These are phyloP conservation scores for Sicus ferrugineus DNA, from an alignment of 2,888 invertebrate genomes.

Conservation along the genomic window DNA sequence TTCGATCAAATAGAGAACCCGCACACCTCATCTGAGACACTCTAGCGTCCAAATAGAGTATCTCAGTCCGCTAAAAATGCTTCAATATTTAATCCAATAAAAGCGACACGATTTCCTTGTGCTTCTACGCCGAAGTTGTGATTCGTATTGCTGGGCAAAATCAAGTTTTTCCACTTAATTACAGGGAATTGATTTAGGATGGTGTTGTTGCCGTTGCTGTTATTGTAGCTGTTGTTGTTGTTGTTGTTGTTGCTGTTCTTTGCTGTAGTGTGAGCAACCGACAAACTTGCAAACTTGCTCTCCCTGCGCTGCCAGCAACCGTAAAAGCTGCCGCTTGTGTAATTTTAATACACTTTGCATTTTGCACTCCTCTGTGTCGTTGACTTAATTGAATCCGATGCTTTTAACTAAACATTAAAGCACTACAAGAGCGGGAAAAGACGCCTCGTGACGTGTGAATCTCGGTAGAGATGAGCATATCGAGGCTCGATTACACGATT, in stretches of 20 bases:
- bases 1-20: too few species aligned
- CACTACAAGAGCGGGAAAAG: background rate
- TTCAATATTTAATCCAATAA: too few species aligned
- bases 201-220: background rate
- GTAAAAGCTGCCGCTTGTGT: constrained; percentile 6
- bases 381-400: constrained; percentile 28
- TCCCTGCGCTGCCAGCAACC: too few species aligned
- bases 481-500: too few species aligned
- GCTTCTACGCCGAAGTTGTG: too few species aligned
- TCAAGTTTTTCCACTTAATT: constrained; percentile 12
- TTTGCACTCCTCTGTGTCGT: constrained; percentile 14
- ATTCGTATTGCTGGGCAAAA: background rate
- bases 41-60: too few species aligned
- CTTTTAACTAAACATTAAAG: constrained; percentile 20
- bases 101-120: too few species aligned
- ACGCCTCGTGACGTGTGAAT: too few species aligned
- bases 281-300: too few species aligned
- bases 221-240: background rate
- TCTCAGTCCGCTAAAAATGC: too few species aligned
- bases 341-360: constrained; percentile 17
- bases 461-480: too few species aligned
- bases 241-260: background rate
- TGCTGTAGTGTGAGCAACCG: background rate
- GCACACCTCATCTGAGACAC: too few species aligned
- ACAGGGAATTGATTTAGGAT: constrained; percentile 9